Evolutionary conservation across 2,888 invertebrate species (phyloP).

Genomic region (Polia nebulosa): DNA sequence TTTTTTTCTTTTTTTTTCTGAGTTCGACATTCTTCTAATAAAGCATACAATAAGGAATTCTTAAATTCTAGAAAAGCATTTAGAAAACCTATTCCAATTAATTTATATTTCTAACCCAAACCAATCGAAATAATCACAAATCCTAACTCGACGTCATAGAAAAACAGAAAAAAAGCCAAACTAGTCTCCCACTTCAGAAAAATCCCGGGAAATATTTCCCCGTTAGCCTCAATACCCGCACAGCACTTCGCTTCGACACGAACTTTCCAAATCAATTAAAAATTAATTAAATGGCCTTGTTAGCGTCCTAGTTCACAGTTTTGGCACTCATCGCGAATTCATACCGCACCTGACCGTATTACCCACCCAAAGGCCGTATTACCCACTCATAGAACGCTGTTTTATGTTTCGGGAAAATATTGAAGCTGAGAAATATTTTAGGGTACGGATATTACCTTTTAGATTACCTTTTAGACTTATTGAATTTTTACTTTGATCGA

Average conservation of each 20-base stretch:
- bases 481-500: constrained; percentile 8
- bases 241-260: constrained; percentile 51
- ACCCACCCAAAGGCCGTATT: constrained; percentile 19
- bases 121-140: constrained; percentile 19
- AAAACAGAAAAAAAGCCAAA: constrained; percentile 13
- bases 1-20: too few relatives aligned
- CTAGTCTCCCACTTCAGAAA: not conserved
- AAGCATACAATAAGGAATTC: not conserved
- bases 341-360: constrained; percentile 61
- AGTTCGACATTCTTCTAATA: too few relatives aligned
- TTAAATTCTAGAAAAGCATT: not conserved
- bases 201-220: constrained; percentile 13
- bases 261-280: constrained; percentile 82
- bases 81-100: not conserved
- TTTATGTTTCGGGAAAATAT: constrained; percentile 52
- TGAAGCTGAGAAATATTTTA: constrained; percentile 17
- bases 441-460: too few relatives aligned
- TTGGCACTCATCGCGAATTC: constrained; percentile 71
- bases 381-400: constrained; percentile 1
- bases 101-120: not conserved
- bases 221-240: constrained; percentile 48
- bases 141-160: not conserved
- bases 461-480: constrained; percentile 47
- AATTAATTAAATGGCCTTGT: constrained; percentile 80
- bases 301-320: constrained; percentile 69